Evolutionary conservation across 2,113 vertebrate genomes (phyloP), one percentile per base, ranked within the genome.

Genomic region (Megaceryle maxima): DNA sequence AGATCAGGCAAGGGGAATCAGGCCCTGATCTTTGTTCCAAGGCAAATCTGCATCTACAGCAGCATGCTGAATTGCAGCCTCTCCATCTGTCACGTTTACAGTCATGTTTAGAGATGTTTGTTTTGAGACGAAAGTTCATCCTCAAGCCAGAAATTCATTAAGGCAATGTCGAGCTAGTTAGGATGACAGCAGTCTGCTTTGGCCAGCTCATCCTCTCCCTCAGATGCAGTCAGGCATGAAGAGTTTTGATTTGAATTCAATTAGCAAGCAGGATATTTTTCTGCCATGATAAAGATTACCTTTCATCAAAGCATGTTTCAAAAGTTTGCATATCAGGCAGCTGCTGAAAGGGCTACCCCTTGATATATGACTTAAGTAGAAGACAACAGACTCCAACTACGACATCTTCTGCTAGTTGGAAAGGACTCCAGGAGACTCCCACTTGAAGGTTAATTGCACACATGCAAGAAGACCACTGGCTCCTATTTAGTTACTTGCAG

Each of bases 141-240:
- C 43, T 92, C 5, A 29, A 83, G 41, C 46, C 68, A 92, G 72
- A 86, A 77, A 92, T 76, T 66, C 46, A 25, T 53, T 43, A 31
- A 10, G n/a, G 7, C 22, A 46, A 2, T 13, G 18, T 50, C 0
- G 0, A 83, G 37, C 43, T 83, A 35, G 22, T 78, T 80, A 2
- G 0, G 22, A 43, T 3, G 1, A 41, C 10, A 59, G 28, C 16
- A 44, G 17, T 33, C 77, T 80, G 25, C 63, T 90, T 43, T 24
- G 22, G n/a, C 44, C 79, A 77, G 37, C 51, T 81, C 46, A 28
- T 73, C 44, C 46, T 80, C 18, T 69, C 25, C 14, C 43, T 88
- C 82, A 51, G 55, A 83, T 37, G 39, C 19, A 93, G 22, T 15
- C 41, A 76, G 11, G 35, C 43, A 43, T 67, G 59, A 59, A 81